A percentile compares a stretch with the other conserved stretches of the same genome.
Evolutionary conservation across 2,888 invertebrate genomes (phyloP).

Genomic region (Galerucella calmariensis): DNA sequence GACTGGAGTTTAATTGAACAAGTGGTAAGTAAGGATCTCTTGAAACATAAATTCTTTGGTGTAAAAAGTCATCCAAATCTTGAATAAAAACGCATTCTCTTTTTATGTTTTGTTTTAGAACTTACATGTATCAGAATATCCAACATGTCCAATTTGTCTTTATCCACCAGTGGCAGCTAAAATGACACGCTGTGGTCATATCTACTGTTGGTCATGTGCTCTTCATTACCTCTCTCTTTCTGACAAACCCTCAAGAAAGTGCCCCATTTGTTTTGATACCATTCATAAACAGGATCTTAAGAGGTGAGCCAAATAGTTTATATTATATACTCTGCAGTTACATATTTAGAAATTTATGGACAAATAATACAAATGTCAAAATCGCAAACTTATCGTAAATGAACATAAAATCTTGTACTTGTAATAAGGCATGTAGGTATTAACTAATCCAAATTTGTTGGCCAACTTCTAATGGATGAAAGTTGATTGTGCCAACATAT

Average conservation of each 20-base stretch:
- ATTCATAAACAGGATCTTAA: constrained; percentile 85
- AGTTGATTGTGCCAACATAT: not conserved
- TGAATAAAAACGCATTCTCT: not conserved
- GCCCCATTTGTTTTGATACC: constrained; percentile 92
- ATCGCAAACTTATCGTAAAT: too few species aligned
- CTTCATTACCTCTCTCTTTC: constrained; percentile 90
- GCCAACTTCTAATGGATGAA: too few species aligned
- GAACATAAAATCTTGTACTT: too few species aligned
- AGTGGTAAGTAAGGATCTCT: constrained; percentile 74
- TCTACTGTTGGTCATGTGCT: constrained; percentile 96
- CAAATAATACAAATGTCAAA: too few species aligned
- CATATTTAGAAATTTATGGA: too few species aligned
- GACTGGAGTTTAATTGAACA: constrained; percentile 94
- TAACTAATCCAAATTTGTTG: too few species aligned
- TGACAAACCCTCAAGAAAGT: constrained; percentile 84
- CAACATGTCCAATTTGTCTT: constrained; percentile 93
- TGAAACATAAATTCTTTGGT: too few species aligned
- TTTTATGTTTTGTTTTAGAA: constrained; percentile 62
- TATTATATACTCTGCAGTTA: too few species aligned
- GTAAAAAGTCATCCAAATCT: too few species aligned
- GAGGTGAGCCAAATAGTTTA: constrained; percentile 67
- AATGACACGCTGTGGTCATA: constrained; percentile 94
- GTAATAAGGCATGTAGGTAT: too few species aligned
- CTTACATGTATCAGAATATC: constrained; percentile 73
- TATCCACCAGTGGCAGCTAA: constrained; percentile 88